Percentiles rank a stretch among this genome's conserved stretches.
Conservation (phyloP, 2,888 invertebrate genomes). For the Trachelus stipa region DNA sequence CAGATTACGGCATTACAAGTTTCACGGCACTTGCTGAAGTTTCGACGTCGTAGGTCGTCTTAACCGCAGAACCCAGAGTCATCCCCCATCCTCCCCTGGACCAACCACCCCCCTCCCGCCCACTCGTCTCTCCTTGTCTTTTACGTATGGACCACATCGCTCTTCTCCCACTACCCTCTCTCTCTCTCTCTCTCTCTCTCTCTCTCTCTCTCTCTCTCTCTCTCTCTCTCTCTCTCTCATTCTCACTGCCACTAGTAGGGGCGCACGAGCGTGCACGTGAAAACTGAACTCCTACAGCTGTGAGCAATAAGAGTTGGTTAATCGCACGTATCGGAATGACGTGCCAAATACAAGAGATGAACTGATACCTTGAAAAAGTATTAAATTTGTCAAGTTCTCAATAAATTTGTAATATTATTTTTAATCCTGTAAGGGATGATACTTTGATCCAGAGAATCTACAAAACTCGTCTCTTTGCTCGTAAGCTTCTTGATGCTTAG, state of each 20-base stretch:
- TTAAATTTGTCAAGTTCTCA: neutral
- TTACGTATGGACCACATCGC: neutral
- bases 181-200: neutral
- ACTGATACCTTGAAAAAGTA: neutral
- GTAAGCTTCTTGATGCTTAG: no score
- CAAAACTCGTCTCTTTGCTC: no score
- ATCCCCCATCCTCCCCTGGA: neutral
- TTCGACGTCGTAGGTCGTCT: slow-evolving; percentile 4
- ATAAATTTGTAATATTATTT: neutral
- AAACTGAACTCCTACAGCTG: neutral
- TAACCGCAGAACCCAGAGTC: slow-evolving; percentile 6
- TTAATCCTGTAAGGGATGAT: no score
- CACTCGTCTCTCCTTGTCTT: neutral
- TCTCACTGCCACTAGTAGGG: neutral
- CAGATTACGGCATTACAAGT: slow-evolving; percentile 48
- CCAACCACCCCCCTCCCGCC: no score
- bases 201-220: neutral
- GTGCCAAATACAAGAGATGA: neutral
- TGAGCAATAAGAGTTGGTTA: neutral
- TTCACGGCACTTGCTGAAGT: slow-evolving; percentile 23
- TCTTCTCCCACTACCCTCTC: neutral
- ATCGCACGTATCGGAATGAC: neutral
- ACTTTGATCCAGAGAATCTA: no score
- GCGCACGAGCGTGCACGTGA: neutral
- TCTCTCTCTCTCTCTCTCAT: no score